Base-by-base conservation (phyloP, 2,888 invertebrate genomes). In the Tipula confusa region DNA sequence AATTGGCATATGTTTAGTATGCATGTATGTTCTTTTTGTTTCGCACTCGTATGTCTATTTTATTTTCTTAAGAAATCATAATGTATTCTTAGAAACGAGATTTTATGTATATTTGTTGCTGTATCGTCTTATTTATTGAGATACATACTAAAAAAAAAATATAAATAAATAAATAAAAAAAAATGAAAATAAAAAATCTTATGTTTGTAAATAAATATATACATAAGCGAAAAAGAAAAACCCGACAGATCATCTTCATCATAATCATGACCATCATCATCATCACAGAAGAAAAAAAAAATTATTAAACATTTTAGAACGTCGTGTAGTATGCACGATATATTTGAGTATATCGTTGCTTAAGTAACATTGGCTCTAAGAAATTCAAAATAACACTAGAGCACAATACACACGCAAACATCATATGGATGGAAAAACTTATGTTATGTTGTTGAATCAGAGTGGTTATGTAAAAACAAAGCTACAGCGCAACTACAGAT, bases 41-140 rank as follows among this genome's bases (percentile, higher is more conserved):
- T 24, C 64, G 64, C n/a, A n/a, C n/a, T n/a, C n/a, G n/a, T 24
- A 24, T 64, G 9, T 64, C 24, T 24, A 1, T 24, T 64, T 64
- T 64, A 11, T 64, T 24, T 64, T 64, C 24, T 24, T 64, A 24
- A 64, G 64, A 64, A 18, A 64, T 64, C 24, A 64, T 24, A 64
- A 64, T 64, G 64, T 64, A 64, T 64, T 64, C 64, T 64, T 64
- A 64, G 64, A 64, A 64, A 64, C 64, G 64, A 64, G 18, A 24
- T 24, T 24, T 64, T n/a, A 43, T 43, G 43, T 43, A 24, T 64
- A 0, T 64, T n/a, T 43, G 15, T 15, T 64, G 18, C 24, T 64
- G 9, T 64, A 9, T 43, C 24, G 7, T 64, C 18, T 64, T 64
- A 24, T 64, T 64, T 64, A 64, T 64, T 24, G 64, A 64, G 64